Base-by-base conservation (phyloP, 30 jellyfish, hydroid and myxozoan genomes). In the Sanderia malayensis region DNA sequence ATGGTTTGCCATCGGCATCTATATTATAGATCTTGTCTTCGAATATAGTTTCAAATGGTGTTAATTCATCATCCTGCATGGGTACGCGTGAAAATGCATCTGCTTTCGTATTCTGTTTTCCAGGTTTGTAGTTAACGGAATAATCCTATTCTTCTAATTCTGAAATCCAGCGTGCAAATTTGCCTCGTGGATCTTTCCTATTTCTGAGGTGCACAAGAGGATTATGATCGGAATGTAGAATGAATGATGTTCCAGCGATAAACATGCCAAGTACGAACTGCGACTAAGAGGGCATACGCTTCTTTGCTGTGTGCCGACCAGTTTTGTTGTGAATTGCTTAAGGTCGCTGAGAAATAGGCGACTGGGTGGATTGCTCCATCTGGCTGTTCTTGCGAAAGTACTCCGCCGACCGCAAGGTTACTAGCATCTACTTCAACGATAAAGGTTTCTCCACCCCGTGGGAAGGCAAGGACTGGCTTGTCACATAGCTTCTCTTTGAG, bases 261-360 rank as follows among this genome's bases (percentile, higher is more conserved):
- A 8, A 24, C 77, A 21, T 73, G 81, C 46, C 44, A 73, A 21
- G n/a, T 3, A 21, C 74, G 11, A 34, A 73, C 41, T 17, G 79
- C 86, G n/a, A 21, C 30, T 10, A 33, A 15, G 20, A 31, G 28
- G 15, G 88, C 88, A 41, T 57, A 57, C 11, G 88, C 88, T 44
- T 75, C 88, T 32, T 58, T 57, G 8, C 37, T 59, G n/a, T 58
- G 34, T 11, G 84, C 27, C 11, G 59, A 21, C 81, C 49, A 75
- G 25, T 75, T 61, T 13, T 58, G 34, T 22, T n/a, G 0, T 31
- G 23, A 41, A 41, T 8, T 6, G 55, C 15, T 41, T 41, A 41
- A 41, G 8, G 55, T 6, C 8, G 15, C 15, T 8, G 55, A 41
- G 15, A 41, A 15, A 41, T 6, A 41, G 55, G 55, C 55, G 55